Evolutionary conservation across 2,888 invertebrate species (phyloP).

Genomic region (Chorisops tibialis): DNA sequence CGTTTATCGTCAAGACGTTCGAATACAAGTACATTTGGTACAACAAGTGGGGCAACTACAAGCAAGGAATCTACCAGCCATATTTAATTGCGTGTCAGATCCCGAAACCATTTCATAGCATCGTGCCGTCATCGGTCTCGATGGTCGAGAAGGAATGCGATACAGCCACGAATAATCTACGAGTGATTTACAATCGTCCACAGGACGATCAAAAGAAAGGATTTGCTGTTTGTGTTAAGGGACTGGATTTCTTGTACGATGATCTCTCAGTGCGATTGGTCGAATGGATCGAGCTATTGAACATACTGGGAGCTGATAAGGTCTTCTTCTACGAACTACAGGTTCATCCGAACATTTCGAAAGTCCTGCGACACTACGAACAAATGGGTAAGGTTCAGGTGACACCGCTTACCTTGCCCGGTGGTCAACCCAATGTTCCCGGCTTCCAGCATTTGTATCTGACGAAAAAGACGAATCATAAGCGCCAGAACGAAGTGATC

Average conservation of each 20-base stretch:
- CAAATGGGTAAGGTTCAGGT: slow-evolving; percentile 67
- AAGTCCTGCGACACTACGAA: slow-evolving; percentile 66
- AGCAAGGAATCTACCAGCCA: slow-evolving; percentile 86
- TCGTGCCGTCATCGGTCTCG: slow-evolving; percentile 79
- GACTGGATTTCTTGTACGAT: slow-evolving; percentile 87
- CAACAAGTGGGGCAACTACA: slow-evolving; percentile 91
- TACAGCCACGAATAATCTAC: slow-evolving; percentile 77
- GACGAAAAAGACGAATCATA: slow-evolving; percentile 87
- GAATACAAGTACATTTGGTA: slow-evolving; percentile 95
- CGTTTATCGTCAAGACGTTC: slow-evolving; percentile 74
- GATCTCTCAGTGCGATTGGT: slow-evolving; percentile 85
- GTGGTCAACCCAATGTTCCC: slow-evolving; percentile 86
- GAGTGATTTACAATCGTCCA: slow-evolving; percentile 77
- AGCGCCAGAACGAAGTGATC: slow-evolving; percentile 90
- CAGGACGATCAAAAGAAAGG: slow-evolving; percentile 62
- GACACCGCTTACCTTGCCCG: slow-evolving; percentile 79
- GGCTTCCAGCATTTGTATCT: slow-evolving; percentile 86
- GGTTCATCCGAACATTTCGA: slow-evolving; percentile 89
- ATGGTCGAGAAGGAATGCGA: slow-evolving; percentile 82
- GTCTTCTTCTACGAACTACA: slow-evolving; percentile 87
- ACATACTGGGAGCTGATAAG: slow-evolving; percentile 84
- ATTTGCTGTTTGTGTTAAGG: slow-evolving; percentile 92
- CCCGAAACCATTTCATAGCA: slow-evolving; percentile 68
- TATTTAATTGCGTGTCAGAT: slow-evolving; percentile 86
- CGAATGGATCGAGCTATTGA: slow-evolving; percentile 91